A percentile compares a stretch with the other conserved stretches of the same genome.
Evolutionary conservation across 2,888 invertebrate genomes (phyloP).

Genomic region (Drosophila barbarae): DNA sequence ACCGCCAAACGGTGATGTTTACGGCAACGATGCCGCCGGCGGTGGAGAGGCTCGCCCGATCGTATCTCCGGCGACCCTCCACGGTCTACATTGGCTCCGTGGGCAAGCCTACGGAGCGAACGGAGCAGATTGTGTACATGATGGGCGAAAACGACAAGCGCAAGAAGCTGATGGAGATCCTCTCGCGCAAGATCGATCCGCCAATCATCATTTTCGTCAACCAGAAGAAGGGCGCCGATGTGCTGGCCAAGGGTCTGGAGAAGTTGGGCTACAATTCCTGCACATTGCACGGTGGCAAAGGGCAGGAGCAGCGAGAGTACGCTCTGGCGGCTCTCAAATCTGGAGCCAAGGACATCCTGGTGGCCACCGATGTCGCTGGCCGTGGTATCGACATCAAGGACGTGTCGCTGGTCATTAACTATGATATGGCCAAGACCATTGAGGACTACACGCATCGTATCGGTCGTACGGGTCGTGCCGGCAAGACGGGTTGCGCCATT

Average conservation of each 20-base stretch:
- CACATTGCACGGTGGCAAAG: conserved; percentile 99
- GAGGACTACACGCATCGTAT: conserved; percentile 99
- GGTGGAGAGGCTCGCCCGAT: conserved; percentile 96
- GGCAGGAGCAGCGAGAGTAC: conserved; percentile 99
- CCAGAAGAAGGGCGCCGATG: conserved; percentile 99
- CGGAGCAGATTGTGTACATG: conserved; percentile 98
- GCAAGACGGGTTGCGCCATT: conserved; percentile 97
- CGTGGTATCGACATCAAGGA: conserved; percentile 99
- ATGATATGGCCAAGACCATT: conserved; percentile 99
- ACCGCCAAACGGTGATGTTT: conserved; percentile 99
- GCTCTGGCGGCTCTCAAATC: conserved; percentile 97
- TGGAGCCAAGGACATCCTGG: conserved; percentile 97
- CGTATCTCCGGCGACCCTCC: conserved; percentile 96
- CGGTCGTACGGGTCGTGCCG: conserved; percentile 99
- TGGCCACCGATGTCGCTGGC: conserved; percentile 99
- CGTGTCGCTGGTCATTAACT: conserved; percentile 99
- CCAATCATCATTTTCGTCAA: conserved; percentile 99
- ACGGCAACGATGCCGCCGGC: conserved; percentile 99
- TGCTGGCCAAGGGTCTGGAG: conserved; percentile 97
- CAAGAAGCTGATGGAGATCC: conserved; percentile 95
- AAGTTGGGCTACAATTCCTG: conserved; percentile 98
- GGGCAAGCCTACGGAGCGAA: conserved; percentile 98
- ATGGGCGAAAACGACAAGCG: conserved; percentile 97
- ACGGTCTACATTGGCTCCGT: conserved; percentile 98
- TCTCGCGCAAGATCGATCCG: conserved; percentile 94